A percentile compares a stretch with the other conserved stretches of the same genome.
These are phyloP conservation scores for mouse (Mus musculus) DNA, from an alignment of 2,113 vertebrate genomes.

Conservation along the genomic window GRCm39 chr10:118952001-118952500, in stretches of 20 bases:
- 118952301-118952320: background rate
- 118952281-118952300: background rate
- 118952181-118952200: background rate
- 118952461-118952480: background rate
- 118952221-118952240: background rate
- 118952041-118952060: background rate
- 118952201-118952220: background rate
- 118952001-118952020: background rate
- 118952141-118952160: background rate
- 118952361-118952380: background rate
- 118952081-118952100: background rate
- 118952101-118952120: background rate
- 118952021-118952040: background rate
- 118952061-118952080: background rate
- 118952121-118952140: slow-evolving; percentile 25
- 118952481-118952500: background rate
- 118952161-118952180: background rate
- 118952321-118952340: background rate
- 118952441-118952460: background rate
- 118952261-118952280: background rate
- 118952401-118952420: background rate
- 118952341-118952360: background rate
- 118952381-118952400: background rate
- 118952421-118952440: background rate
- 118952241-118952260: background rate